Evolutionary conservation across 1,140 invertebrate genomes (phyloP), one percentile per base, ranked within the genome.

Genomic region (Globodera ellingtonae): DNA sequence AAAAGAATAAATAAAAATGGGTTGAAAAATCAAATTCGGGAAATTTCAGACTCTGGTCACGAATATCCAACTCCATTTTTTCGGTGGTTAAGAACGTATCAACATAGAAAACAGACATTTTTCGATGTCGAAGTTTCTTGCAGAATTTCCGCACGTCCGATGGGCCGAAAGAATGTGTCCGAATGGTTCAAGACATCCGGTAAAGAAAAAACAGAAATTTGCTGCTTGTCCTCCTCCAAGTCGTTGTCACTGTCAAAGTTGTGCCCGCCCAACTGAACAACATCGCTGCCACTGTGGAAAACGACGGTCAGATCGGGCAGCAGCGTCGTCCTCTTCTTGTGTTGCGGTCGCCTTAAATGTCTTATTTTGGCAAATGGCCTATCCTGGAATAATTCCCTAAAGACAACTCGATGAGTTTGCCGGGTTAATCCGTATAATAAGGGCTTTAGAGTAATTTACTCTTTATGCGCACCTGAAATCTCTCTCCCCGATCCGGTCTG

Each of bases 191-290:
- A 56, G 9, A 44, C 65, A n/a, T 46, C 46, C 13, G 73, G 73
- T 47, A 75, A 75, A n/a, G 73, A 75, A 8, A 65, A 24, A n/a
- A 75, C 65, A 21, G 73, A 75, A 56, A 75, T 52, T 3, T 56
- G 48, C 44, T 6, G 15, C 50, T 75, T 18, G 44, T 56, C 10
- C 56, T n/a, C 15, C 15, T 7, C 48, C 72, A 35, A 62, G n/a
- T 21, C 56, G 8, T 75, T 75, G 56, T 21, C 46, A 62, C 13
- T 21, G 56, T 62, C 48, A 44, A 75, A 75, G 21, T 46, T 9
- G 65, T 62, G 56, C 8, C 15, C 73, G 18, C 73, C 73, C 24
- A 75, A 52, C 52, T 74, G 50, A 8, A 75, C 73, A 75, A 75
- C 35, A 35, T 59, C n/a, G 13, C n/a, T 65, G 56, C 65, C 65